phyloP scores from a whole-genome alignment of 1,140 invertebrate species.

The Caenorhabditis briggsae region DNA sequence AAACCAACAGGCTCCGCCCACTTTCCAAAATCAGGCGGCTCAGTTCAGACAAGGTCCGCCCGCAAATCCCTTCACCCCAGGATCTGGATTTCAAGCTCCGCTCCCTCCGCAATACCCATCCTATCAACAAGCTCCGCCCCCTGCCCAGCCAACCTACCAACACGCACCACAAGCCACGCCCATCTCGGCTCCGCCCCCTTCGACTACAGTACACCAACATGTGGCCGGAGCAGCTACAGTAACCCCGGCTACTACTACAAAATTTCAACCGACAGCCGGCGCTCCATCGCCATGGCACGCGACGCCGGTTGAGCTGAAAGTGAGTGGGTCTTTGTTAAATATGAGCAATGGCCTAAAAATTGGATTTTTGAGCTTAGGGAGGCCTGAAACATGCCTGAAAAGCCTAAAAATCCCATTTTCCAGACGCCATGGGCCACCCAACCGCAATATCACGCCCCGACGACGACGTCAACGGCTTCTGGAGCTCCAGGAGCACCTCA shows the following conservation, averaged over 20 bases:
- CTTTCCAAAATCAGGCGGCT: too few species aligned
- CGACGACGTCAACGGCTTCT: background rate
- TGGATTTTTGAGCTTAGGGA: too few species aligned
- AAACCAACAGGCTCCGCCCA: too few species aligned
- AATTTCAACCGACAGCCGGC: background rate
- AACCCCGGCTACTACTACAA: background rate
- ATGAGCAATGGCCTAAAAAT: background rate
- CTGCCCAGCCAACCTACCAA: background rate
- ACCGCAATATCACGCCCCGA: slow-evolving; percentile 26
- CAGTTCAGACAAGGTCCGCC: too few species aligned
- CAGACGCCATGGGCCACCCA: background rate
- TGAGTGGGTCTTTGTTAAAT: background rate
- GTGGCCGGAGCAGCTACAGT: background rate
- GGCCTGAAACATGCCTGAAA: too few species aligned
- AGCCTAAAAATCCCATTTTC: background rate
- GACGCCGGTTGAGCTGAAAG: background rate
- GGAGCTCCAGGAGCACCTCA: background rate
- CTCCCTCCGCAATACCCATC: background rate
- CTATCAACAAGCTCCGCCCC: background rate
- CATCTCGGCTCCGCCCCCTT: slow-evolving; percentile 12
- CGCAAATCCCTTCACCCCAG: too few species aligned
- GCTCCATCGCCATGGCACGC: slow-evolving; percentile 45
- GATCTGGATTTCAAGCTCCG: too few species aligned
- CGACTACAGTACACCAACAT: background rate
- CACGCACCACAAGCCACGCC: background rate